Evolutionary conservation across 2,797 vertebrate genomes (phyloP), one percentile per base, ranked within the genome.

Genomic region (Tenualosa thibaudeaui): DNA sequence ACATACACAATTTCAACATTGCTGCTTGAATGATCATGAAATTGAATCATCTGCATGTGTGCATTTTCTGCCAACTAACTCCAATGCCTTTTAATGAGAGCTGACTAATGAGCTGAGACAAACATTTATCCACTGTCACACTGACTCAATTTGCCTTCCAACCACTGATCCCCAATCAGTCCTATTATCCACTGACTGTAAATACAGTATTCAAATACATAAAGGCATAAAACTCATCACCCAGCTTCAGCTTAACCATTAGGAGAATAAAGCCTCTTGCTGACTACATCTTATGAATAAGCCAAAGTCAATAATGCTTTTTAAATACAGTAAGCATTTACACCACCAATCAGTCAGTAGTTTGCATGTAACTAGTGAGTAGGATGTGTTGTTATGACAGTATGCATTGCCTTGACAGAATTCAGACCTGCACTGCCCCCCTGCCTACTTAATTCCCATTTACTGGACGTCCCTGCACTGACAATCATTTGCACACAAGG

Each of bases 1-100:
- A 26, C 62, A 65, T 31, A 65, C 10, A 65, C 24, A 26, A 12
- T 65, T 10, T 65, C 24, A 13, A 31, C 13, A 65, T 31, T 31
- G 26, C 62, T 65, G 62, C 62, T 65, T 65, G 24, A 65, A 65
- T 65, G 62, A 65, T 31, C 62, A 26, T 3, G 12, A 65, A 65
- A 31, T 65, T 26, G 9, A 24, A 65, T 65, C 62, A 65, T 65
- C 62, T 65, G 60, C 60, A 65, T 65, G 24, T 65, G n/a, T 65
- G 60, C 60, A 65, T 65, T 65, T 65, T 26, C 60, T 65, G 60
- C 60, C 60, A 65, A 65, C 60, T 24, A 65, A 26, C n/a, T 65
- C 24, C n/a, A 26, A 71, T 71, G 65, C 26, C 12, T 71, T 71
- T 71, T 31, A 71, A 71, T 71, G 26, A 71, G 65, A 71, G 37